phyloP scores from a whole-genome alignment of 2,113 vertebrate species.

The Rhinolophus sinicus region DNA sequence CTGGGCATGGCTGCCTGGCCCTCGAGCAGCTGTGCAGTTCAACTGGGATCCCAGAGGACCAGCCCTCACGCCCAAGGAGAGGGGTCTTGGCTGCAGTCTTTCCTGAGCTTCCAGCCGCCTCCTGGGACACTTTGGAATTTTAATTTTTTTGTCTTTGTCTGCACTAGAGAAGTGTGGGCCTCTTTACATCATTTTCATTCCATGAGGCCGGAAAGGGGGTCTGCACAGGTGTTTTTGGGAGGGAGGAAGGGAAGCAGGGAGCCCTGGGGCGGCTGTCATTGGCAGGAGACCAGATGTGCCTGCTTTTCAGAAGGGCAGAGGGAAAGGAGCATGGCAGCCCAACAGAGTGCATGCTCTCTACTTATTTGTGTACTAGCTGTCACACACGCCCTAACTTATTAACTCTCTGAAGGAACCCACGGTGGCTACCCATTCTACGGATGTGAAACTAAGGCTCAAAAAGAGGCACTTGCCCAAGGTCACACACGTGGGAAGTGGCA shows the following conservation, averaged over 20 bases:
- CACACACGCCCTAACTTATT: rapidly evolving
- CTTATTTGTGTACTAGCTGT: neutral
- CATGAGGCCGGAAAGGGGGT: neutral
- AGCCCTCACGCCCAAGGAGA: neutral
- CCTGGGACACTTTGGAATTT: slow-evolving; percentile 10
- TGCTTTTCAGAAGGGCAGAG: neutral
- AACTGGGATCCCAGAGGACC: rapidly evolving
- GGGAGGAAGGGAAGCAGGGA: neutral
- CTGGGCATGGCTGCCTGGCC: neutral
- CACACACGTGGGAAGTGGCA: neutral
- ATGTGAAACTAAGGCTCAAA: neutral
- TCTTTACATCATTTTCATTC: slow-evolving; percentile 60
- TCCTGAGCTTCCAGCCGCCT: neutral
- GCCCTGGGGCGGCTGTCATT: neutral
- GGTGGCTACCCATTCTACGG: neutral
- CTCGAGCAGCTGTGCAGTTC: neutral
- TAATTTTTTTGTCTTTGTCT: slow-evolving; percentile 11
- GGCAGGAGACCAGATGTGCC: neutral
- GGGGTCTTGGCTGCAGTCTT: neutral
- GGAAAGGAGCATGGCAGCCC: rapidly evolving
- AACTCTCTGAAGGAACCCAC: neutral
- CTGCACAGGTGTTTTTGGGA: slow-evolving; percentile 36
- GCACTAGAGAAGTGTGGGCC: neutral
- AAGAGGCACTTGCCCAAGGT: neutral
- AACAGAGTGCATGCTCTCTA: neutral